Evolutionary conservation across 2,113 vertebrate genomes (phyloP), one percentile per base, ranked within the genome.

Genomic region (Rhynchomys soricoides): DNA sequence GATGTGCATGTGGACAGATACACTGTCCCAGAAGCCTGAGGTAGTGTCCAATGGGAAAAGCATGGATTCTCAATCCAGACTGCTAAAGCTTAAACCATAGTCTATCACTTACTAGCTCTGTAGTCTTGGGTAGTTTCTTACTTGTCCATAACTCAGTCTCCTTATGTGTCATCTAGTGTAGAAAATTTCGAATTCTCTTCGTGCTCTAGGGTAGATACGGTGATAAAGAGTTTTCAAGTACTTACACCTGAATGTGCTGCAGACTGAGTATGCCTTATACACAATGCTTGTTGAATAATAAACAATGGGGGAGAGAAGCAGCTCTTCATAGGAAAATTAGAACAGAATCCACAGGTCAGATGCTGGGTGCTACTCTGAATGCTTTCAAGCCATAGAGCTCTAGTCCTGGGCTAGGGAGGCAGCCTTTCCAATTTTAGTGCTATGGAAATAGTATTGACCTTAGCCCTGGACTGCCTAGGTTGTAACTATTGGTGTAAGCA

Each of bases 101-200:
- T 40, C 10, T 48, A 48, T 5, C 45, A 86, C 71, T 59, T 55
- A n/a, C 71, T 66, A 70, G 31, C 9, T 82, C 26, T 24, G 24
- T 24, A 31, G 10, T 50, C 43, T 82, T 26, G 29, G 66, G 71
- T 22, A 79, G 24, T 88, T 40, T 45, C 59, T 90, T 5, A 15
- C 43, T 37, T 92, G 50, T 71, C 68, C 66, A 7, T 92, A 82
- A 91, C 57, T 92, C 90, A 86, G 52, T 62, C 57, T 92, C 59
- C 22, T 95, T 40, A 48, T 83, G 40, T 73, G 43, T 70, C 31
- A 93, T 22, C 59, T 34, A 92, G 79, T 66, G 37, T 34, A 19
- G 43, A 73, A 62, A n/a, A 43, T 0, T 73, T 48, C 40, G 40
- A 83, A 74, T 95, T 87, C 59, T 92, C 19, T 83, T 12, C 73